Conservation (phyloP, 2,888 invertebrate species). For the Caenorhabditis zanzibari region DNA sequence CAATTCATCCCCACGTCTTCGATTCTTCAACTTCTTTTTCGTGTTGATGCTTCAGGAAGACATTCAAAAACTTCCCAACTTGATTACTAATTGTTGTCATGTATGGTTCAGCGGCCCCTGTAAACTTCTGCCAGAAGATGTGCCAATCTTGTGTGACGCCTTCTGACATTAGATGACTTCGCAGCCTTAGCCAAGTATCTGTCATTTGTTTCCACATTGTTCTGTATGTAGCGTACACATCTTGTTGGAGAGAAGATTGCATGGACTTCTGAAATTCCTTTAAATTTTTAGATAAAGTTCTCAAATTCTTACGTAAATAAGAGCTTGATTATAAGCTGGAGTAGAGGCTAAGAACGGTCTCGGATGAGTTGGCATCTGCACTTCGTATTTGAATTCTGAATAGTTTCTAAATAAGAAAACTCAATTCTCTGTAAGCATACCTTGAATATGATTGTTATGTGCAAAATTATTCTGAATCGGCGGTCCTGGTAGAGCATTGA, state of each 20-base stretch:
- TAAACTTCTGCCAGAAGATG: constrained; percentile 55
- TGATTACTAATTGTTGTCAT: constrained; percentile 47
- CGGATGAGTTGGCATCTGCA: constrained; percentile 54
- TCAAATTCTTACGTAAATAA: constrained; percentile 19
- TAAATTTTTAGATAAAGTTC: no score
- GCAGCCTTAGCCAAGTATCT: constrained; percentile 55
- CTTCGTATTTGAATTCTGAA: constrained; percentile 59
- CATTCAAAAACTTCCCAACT: constrained; percentile 47
- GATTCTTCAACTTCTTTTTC: constrained; percentile 37
- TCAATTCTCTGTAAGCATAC: background rate
- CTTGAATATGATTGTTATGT: constrained; percentile 38
- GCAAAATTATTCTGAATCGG: constrained; percentile 44
- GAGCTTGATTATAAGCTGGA: constrained; percentile 47
- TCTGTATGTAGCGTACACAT: constrained; percentile 57
- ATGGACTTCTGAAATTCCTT: constrained; percentile 48
- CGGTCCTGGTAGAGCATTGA: constrained; percentile 29
- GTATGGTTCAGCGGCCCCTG: constrained; percentile 52
- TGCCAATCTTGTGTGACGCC: constrained; percentile 58
- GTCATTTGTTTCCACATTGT: constrained; percentile 61
- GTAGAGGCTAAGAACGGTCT: constrained; percentile 34
- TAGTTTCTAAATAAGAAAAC: no score
- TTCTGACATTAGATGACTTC: constrained; percentile 26
- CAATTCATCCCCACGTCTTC: constrained; percentile 49
- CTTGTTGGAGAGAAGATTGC: constrained; percentile 58
- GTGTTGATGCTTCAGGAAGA: constrained; percentile 56